Percentiles rank a stretch among this genome's conserved stretches.
Conservation (phyloP, 2,113 vertebrate genomes). For the Ceratotherium simum region DNA sequence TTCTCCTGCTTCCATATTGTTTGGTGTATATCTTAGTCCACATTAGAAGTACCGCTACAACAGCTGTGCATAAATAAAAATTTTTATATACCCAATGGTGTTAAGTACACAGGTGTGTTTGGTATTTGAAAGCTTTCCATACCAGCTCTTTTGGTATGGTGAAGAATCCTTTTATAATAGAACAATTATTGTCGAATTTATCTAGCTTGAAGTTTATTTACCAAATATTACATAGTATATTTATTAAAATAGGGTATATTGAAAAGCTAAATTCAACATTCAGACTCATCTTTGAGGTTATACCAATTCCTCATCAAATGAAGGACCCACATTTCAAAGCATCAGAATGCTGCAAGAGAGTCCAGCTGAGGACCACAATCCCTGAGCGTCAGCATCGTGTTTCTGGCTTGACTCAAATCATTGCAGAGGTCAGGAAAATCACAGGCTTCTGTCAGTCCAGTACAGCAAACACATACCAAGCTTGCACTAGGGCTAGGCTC, state of each 20-base stretch:
- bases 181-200: constrained; percentile 19
- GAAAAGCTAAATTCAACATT: constrained; percentile 51
- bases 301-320: neutral
- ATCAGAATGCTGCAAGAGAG: neutral
- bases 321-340: neutral
- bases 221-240: neutral
- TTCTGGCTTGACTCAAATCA: constrained; percentile 10
- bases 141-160: neutral
- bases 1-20: neutral
- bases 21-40: neutral
- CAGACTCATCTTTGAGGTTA: constrained; percentile 16
- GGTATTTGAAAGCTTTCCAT: constrained; percentile 15
- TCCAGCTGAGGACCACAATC: neutral
- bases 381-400: neutral
- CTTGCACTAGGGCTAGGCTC: neutral
- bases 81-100: neutral
- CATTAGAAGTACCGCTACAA: neutral
- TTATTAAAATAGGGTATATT: neutral
- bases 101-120: neutral
- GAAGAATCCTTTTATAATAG: constrained; percentile 13
- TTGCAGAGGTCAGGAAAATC: neutral
- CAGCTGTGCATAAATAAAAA: neutral
- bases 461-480: neutral
- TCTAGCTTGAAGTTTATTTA: neutral
- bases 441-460: neutral